Base-by-base conservation (phyloP, 1,140 invertebrate genomes). In the Leptonema lineaticorne region DNA sequence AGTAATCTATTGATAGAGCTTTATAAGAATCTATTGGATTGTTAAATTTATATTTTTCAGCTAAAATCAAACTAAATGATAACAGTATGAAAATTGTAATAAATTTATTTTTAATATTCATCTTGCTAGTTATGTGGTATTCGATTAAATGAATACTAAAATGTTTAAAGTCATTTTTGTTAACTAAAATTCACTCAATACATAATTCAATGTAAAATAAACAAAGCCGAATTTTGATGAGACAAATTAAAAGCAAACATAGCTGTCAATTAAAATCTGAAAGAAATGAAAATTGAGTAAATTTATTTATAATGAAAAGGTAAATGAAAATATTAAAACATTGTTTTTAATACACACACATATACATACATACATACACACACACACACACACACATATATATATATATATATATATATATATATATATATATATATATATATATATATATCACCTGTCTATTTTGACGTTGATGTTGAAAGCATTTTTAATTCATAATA, bases 1-100 rank as follows among this genome's bases (percentile, higher is more conserved):
- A 73, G 57, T 68, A 72, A 24, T 72, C 71, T 37, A 69, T 22
- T 16, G 64, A 26, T 9, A 72, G 45, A 1, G 57, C 37, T 50
- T 56, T 37, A 20, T 57, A 66, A 1, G 22, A 3, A 56, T 33
- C 37, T 57, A 29, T 64, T 48, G 46, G 0, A 7, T 24, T 53
- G 8, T 2, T 2, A 16, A 41, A 14, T 41, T 41, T 11, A 16
- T 33, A 41, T 41, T 41, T 2, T 16, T 41, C 16, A 41, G 11
- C 16, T 16, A 14, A 9, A 4, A 16, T 4, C 11, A 41, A 9
- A 2, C 16, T 9, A 41, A 41, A 41, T 16, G 9, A 14, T 14
- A 41, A 41, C 11, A 9, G 11, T 11, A 41, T 14, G 37, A 41
- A 16, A 3, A 41, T 41, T 41, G 16, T 16, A 3, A 41, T 41